Conservation (phyloP, 1,140 invertebrate genomes). For the Gonioctena quinquepunctata region DNA sequence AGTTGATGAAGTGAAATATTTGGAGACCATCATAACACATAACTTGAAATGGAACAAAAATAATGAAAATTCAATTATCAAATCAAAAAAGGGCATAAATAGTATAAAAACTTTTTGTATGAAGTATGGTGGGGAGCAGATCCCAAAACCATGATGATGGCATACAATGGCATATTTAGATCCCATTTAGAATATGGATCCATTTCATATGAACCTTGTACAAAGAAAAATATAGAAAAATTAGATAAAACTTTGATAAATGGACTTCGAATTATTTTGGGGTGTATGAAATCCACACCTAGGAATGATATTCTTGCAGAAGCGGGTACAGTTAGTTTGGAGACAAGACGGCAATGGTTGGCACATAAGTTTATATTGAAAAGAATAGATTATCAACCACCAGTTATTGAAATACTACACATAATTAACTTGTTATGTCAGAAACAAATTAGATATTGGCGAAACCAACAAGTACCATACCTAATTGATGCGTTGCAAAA, state of each 20-base stretch:
- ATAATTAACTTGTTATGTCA: not conserved
- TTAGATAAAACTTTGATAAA: not conserved
- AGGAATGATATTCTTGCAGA: conserved; percentile 10
- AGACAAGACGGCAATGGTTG: not conserved
- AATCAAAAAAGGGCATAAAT: conserved; percentile 9
- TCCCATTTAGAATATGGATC: conserved; percentile 6
- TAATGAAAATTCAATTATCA: not conserved
- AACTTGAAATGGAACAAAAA: conserved; percentile 14
- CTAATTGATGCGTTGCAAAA: not conserved
- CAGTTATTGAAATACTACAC: not conserved
- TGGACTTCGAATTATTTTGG: not conserved
- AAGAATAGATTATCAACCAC: not conserved
- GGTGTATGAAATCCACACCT: conserved; percentile 13
- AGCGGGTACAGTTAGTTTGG: conserved; percentile 5
- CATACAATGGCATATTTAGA: not conserved
- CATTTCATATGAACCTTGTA: not conserved
- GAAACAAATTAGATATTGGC: not conserved
- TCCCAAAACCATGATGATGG: conserved; percentile 8
- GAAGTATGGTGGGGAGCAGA: conserved; percentile 15
- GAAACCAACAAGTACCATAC: not conserved
- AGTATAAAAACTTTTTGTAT: conserved; percentile 8
- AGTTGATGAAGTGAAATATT: conserved; percentile 14
- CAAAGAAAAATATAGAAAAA: not conserved
- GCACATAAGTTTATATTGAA: conserved; percentile 7
- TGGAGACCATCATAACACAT: not conserved